Percentiles rank a stretch among this genome's conserved stretches.
Conservation (phyloP, 92 coral and sea anemone species). For the Epizoanthus illoricatus region DNA sequence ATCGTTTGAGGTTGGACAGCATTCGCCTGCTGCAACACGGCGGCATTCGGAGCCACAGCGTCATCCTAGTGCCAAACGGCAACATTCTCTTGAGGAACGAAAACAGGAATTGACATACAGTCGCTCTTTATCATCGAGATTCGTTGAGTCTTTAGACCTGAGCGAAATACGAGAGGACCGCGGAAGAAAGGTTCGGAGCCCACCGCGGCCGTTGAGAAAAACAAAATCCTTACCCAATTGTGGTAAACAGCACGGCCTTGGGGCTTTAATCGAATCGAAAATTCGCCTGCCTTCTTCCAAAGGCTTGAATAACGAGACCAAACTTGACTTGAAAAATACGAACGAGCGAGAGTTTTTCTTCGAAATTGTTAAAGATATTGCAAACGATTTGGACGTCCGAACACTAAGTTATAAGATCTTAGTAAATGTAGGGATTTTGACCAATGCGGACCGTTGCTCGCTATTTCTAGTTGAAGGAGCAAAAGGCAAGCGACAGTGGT, state of each 20-base stretch:
- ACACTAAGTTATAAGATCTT: constrained; percentile 97
- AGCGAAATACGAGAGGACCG: constrained; percentile 81
- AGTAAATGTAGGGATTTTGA: constrained; percentile 98
- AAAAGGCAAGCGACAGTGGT: constrained; percentile 87
- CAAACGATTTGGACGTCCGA: constrained; percentile 91
- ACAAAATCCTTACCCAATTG: constrained; percentile 93
- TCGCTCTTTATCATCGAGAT: constrained; percentile 71
- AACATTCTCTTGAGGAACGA: constrained; percentile 56
- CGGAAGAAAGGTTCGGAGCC: constrained; percentile 71
- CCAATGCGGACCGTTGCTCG: constrained; percentile 99
- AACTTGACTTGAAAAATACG: constrained; percentile 88
- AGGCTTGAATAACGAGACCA: constrained; percentile 88
- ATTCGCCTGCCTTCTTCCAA: constrained; percentile 87
- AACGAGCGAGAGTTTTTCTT: constrained; percentile 96
- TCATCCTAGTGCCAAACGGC: constrained; percentile 63
- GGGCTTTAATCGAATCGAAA: constrained; percentile 96
- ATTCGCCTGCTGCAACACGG: constrained; percentile 50
- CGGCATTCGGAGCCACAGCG: constrained; percentile 83
- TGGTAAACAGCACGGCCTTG: constrained; percentile 88
- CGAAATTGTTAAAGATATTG: constrained; percentile 98
- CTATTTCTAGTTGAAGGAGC: constrained; percentile 97
- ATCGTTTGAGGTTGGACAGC: constrained; percentile 45
- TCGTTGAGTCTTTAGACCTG: constrained; percentile 83
- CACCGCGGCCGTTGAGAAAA: constrained; percentile 85
- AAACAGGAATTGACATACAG: constrained; percentile 52